A percentile compares a stretch with the other conserved stretches of the same genome.
Conservation (phyloP, 2,888 invertebrate species). For the Colostygia pectinataria region DNA sequence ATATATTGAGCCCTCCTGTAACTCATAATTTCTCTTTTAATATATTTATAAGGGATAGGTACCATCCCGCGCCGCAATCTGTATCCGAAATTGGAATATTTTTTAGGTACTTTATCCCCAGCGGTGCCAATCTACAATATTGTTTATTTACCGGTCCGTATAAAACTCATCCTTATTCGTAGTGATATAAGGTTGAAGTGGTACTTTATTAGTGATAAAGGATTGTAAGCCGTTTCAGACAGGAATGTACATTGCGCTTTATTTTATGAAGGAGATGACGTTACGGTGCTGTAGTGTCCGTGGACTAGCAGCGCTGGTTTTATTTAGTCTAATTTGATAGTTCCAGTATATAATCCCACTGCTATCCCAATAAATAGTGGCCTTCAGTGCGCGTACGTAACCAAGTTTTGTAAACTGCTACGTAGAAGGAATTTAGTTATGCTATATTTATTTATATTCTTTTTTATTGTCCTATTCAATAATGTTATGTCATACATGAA, state of each 20-base stretch:
- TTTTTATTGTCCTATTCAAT: too few species aligned
- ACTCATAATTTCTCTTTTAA: constrained; percentile 62
- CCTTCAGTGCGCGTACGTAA: too few species aligned
- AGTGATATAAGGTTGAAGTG: constrained; percentile 17
- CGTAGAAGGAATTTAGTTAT: too few species aligned
- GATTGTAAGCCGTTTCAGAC: constrained; percentile 30
- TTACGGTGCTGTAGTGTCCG: constrained; percentile 7
- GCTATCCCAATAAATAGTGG: too few species aligned
- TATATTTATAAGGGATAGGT: constrained; percentile 67
- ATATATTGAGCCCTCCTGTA: constrained; percentile 45
- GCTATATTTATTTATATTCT: too few species aligned
- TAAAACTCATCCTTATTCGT: constrained; percentile 24
- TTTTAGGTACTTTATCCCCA: constrained; percentile 56
- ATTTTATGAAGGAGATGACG: constrained; percentile 41
- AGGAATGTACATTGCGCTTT: constrained; percentile 41
- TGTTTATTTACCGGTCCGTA: constrained; percentile 4
- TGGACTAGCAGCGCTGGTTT: background rate
- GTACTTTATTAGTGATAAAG: constrained; percentile 12
- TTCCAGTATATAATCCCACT: too few species aligned
- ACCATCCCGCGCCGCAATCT: constrained; percentile 52
- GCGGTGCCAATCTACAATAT: constrained; percentile 37
- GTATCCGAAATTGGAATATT: constrained; percentile 63
- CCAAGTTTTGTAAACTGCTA: too few species aligned
- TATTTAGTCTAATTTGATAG: background rate
- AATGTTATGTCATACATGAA: too few species aligned